A percentile compares a stretch with the other conserved stretches of the same genome.
phyloP scores from a whole-genome alignment of 2,113 vertebrate species.

The Pitta sordida region DNA sequence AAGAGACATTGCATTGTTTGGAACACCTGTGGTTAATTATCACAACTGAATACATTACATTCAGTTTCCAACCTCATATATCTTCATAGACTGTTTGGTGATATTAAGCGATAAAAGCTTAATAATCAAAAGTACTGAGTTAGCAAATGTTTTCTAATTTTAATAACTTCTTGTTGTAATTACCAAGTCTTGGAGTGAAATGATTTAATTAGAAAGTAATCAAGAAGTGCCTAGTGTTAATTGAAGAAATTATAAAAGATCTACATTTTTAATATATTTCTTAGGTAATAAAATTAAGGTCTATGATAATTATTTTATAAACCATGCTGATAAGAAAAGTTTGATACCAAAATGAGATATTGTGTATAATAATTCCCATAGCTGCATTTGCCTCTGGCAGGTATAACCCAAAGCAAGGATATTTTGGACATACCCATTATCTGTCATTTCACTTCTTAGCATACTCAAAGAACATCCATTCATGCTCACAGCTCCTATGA shows the following conservation, averaged over 20 bases:
- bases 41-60: slow-evolving; percentile 76
- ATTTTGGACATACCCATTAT: background rate
- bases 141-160: slow-evolving; percentile 87
- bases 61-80: slow-evolving; percentile 73
- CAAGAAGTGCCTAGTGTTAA: slow-evolving; percentile 85
- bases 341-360: slow-evolving; percentile 60
- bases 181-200: slow-evolving; percentile 84
- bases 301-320: slow-evolving; percentile 80
- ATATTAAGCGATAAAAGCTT: slow-evolving; percentile 80
- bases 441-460: background rate
- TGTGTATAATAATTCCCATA: slow-evolving; percentile 23
- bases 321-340: slow-evolving; percentile 66
- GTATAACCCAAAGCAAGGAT: slow-evolving; percentile 1
- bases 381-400: slow-evolving; percentile 11
- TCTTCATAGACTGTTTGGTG: slow-evolving; percentile 76
- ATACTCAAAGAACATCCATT: background rate
- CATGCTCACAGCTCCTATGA: background rate
- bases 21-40: slow-evolving; percentile 82
- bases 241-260: slow-evolving; percentile 87
- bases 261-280: slow-evolving; percentile 85
- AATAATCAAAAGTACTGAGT: slow-evolving; percentile 85
- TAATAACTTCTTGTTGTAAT: slow-evolving; percentile 87
- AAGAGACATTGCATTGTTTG: slow-evolving; percentile 64
- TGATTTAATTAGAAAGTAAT: slow-evolving; percentile 89
- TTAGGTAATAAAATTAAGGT: slow-evolving; percentile 79